Conservation (phyloP, 2,888 invertebrate genomes). For the Pristionchus mayeri region DNA sequence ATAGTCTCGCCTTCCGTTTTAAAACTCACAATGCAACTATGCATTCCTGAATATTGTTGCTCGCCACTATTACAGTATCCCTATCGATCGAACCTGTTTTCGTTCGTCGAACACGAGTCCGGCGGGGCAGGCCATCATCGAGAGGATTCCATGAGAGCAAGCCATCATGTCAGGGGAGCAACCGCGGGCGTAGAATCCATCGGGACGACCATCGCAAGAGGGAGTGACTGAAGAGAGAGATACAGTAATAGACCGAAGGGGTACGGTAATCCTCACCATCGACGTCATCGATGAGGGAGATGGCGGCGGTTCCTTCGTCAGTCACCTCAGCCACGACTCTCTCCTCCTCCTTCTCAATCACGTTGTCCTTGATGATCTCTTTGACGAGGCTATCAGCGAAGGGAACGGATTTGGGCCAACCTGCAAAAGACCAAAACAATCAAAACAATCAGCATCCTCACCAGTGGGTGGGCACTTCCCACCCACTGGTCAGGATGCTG, state of each 20-base stretch:
- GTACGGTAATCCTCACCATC: background rate
- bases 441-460: too few relatives aligned
- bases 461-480: too few relatives aligned
- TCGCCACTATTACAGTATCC: too few relatives aligned
- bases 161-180: slow-evolving; percentile 33
- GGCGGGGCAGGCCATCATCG: slow-evolving; percentile 21
- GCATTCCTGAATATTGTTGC: too few relatives aligned
- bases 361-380: too few relatives aligned
- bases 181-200: slow-evolving; percentile 32
- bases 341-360: slow-evolving; percentile 1
- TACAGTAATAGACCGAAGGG: background rate
- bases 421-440: too few relatives aligned
- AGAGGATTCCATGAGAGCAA: slow-evolving; percentile 23
- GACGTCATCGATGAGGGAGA: background rate
- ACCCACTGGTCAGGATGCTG: too few relatives aligned
- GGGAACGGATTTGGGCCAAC: too few relatives aligned
- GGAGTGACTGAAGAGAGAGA: background rate
- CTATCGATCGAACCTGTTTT: slow-evolving; percentile 17
- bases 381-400: too few relatives aligned
- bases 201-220: slow-evolving; percentile 19
- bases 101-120: slow-evolving; percentile 19
- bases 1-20: too few relatives aligned
- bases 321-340: background rate
- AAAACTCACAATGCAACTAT: too few relatives aligned
- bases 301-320: background rate